Base-by-base conservation (phyloP, 1,140 invertebrate genomes). In the Halesus radiatus region DNA sequence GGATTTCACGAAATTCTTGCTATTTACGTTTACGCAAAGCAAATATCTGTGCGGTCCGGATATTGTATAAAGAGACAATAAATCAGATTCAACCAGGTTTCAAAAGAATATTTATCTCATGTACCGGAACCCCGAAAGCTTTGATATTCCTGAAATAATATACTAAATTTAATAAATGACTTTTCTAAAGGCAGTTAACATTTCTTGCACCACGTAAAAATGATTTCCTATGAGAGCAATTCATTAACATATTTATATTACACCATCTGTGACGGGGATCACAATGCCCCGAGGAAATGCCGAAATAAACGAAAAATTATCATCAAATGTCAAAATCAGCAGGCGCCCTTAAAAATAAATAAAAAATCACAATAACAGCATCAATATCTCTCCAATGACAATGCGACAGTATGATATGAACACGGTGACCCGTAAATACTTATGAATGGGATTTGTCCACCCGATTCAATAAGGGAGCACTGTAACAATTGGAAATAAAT, bases 401-500 rank as follows among this genome's bases (percentile, higher is more conserved):
- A 32, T 66, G 62, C 37, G 10, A 45, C n/a, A 18, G 58, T 23
- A 23, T 60, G 0, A 26, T 23, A 23, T 23, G 23, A 70, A 50
- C n/a, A 50, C 37, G 32, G n/a, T 13, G 66, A 72, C 26, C 23
- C 68, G 45, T 72, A 52, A 52, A 52, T 72, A 53, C 68, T 0
- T 66, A n/a, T 50, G 26, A 72, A 72, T 72, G 18, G 45, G 52
- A 72, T 53, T 54, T 52, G 50, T 72, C 68, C 50, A 15, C 45
- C 22, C 50, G 37, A 50, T 72, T 53, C 18, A 72, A 72, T 52
- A 29, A 72, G 22, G 45, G 68, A 52, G 68, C 7, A 29, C 52
- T 26, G 22, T 60, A 58, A 75, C 72, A 37, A 75, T 26, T 23
- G 23, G 23, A 54, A 22, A 75, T 75, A 58, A 75, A 75, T 75